phyloP scores from a whole-genome alignment of 2,888 invertebrate genomes.

The Melieria picta region DNA sequence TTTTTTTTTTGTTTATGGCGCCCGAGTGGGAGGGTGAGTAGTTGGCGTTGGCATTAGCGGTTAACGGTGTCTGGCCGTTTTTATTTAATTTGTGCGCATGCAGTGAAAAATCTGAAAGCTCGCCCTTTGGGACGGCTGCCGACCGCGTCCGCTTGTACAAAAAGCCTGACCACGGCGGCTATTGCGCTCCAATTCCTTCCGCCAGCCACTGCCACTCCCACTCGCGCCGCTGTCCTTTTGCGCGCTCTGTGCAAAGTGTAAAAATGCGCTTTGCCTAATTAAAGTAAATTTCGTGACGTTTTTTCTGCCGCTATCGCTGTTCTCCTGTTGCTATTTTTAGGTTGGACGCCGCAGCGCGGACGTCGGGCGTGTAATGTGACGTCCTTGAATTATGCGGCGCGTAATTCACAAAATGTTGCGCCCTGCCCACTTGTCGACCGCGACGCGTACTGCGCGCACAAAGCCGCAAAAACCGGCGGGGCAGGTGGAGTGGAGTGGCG shows the following conservation, averaged over 20 bases:
- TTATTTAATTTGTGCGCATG: slow-evolving; percentile 57
- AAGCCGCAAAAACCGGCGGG: no score
- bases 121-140: not conserved
- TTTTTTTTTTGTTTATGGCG: not conserved
- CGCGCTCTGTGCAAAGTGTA: slow-evolving; percentile 21
- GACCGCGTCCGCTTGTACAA: not conserved
- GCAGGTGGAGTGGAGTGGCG: no score
- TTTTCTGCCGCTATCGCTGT: slow-evolving; percentile 2
- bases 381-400: slow-evolving; percentile 45
- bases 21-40: not conserved
- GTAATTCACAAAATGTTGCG: not conserved
- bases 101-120: slow-evolving; percentile 42
- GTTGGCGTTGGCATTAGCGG: not conserved
- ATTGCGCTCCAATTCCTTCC: no score
- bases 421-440: not conserved
- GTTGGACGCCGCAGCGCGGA: no score
- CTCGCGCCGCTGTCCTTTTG: not conserved
- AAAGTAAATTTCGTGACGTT: slow-evolving; percentile 32
- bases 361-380: not conserved
- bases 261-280: slow-evolving; percentile 37
- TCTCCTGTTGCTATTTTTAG: no score
- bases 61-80: not conserved
- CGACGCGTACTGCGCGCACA: no score
- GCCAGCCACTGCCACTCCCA: not conserved
- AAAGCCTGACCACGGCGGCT: not conserved